Conservation (phyloP, 2,888 invertebrate species). For the Perizoma flavofasciatum region DNA sequence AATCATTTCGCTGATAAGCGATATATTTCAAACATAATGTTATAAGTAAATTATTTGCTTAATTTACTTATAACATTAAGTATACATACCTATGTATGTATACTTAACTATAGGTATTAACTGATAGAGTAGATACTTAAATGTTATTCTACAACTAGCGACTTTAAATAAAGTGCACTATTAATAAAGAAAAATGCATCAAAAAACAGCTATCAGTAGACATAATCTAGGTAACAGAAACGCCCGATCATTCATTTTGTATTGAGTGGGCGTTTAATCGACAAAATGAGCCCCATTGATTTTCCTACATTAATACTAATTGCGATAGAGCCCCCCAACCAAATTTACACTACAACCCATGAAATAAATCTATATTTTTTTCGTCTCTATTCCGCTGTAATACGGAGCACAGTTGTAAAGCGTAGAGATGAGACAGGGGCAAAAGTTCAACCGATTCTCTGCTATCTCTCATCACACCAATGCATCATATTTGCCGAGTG, state of each 20-base stretch:
- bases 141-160: neutral
- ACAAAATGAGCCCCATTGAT: constrained; percentile 76
- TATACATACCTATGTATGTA: no score
- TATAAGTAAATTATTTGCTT: no score
- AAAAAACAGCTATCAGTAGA: constrained; percentile 47
- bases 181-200: constrained; percentile 4
- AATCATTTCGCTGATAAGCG: no score
- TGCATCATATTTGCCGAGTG: constrained; percentile 79
- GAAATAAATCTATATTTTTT: constrained; percentile 12
- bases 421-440: constrained; percentile 10
- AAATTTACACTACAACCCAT: constrained; percentile 19
- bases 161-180: constrained; percentile 8
- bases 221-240: constrained; percentile 50
- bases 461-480: constrained; percentile 71
- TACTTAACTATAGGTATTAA: no score
- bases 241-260: constrained; percentile 65
- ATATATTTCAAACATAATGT: no score
- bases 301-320: constrained; percentile 71
- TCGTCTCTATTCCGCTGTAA: constrained; percentile 14
- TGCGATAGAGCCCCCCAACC: constrained; percentile 56
- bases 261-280: constrained; percentile 66
- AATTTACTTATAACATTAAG: no score
- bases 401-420: constrained; percentile 44
- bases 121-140: no score
- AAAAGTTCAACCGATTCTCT: constrained; percentile 51